Conservation (phyloP, 2,113 vertebrate species). For the Siphamia tubifer region DNA sequence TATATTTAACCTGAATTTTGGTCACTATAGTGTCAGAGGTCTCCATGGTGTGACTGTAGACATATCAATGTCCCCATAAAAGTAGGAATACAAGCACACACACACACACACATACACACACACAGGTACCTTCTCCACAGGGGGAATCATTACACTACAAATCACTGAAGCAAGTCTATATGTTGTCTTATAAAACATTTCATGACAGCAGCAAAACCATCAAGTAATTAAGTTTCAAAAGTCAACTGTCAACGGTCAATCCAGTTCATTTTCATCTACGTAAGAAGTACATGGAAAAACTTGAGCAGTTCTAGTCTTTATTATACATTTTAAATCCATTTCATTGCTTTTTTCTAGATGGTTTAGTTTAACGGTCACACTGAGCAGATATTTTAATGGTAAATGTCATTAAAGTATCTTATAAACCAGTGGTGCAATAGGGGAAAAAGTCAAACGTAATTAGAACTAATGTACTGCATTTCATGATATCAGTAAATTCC, state of each 20-base stretch:
- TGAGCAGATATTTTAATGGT: background rate
- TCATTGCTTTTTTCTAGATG: background rate
- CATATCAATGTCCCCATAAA: no score
- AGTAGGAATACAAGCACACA: no score
- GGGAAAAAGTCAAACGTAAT: background rate
- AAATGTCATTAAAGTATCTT: background rate
- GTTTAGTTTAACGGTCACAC: no score
- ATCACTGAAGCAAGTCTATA: conserved; percentile 10
- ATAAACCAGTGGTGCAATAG: background rate
- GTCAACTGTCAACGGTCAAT: background rate
- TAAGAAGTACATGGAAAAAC: no score
- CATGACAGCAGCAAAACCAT: background rate
- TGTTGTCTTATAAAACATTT: conserved; percentile 9
- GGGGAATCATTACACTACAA: conserved; percentile 37
- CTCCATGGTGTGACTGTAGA: no score
- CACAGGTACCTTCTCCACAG: background rate
- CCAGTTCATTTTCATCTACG: background rate
- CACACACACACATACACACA: background rate
- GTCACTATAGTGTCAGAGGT: no score
- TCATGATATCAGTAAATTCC: background rate
- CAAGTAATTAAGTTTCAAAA: background rate
- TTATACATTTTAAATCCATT: no score
- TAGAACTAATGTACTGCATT: no score
- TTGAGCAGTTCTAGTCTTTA: no score
- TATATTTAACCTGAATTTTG: no score